A percentile compares a stretch with the other conserved stretches of the same genome.
Evolutionary conservation across 2,888 invertebrate genomes (phyloP).

Genomic region (Andrena bucephala): DNA sequence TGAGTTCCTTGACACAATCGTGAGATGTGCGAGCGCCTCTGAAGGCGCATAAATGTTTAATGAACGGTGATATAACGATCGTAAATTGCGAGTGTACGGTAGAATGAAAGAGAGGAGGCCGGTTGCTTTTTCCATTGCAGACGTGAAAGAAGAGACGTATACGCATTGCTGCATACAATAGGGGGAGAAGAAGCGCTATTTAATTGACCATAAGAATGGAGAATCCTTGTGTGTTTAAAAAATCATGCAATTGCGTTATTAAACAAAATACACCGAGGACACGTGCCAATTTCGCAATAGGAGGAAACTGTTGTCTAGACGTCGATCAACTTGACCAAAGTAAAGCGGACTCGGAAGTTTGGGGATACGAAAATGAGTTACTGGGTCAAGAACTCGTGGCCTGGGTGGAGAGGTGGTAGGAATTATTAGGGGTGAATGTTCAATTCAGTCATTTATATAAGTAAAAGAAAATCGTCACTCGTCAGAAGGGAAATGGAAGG

Average conservation of each 20-base stretch:
- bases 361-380: neutral
- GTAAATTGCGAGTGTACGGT: conserved; percentile 53
- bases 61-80: conserved; percentile 67
- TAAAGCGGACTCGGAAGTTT: neutral
- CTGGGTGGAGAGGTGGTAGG: no score
- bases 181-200: conserved; percentile 1
- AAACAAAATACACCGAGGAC: neutral
- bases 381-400: neutral
- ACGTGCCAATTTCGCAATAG: neutral
- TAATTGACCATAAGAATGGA: neutral
- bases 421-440: neutral
- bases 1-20: conserved; percentile 66
- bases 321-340: neutral
- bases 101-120: conserved; percentile 9
- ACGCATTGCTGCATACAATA: conserved; percentile 17
- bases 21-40: conserved; percentile 36
- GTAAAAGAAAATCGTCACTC: conserved; percentile 4
- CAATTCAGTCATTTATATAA: neutral
- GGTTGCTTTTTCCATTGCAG: conserved; percentile 22
- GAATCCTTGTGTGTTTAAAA: neutral
- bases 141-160: conserved; percentile 13
- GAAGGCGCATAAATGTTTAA: conserved; percentile 62
- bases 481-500: conserved; percentile 15
- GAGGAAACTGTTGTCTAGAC: neutral
- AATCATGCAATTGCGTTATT: neutral